These are phyloP conservation scores for Neoseiulus cucumeris DNA, from an alignment of 1,140 invertebrate species.

Conservation along the genomic window DNA sequence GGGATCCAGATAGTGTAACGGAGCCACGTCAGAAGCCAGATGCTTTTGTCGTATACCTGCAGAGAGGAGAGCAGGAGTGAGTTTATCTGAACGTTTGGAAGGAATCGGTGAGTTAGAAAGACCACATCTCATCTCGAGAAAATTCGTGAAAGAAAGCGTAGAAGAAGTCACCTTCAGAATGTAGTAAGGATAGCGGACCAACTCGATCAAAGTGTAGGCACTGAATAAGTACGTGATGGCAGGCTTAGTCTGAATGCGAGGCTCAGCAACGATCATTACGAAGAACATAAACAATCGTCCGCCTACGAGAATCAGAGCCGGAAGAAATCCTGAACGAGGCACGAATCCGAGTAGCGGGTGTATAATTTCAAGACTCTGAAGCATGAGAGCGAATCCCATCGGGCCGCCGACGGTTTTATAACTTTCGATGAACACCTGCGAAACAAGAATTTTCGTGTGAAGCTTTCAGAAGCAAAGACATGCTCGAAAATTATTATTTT, in stretches of 20 bases:
- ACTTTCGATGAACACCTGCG: slow-evolving; percentile 44
- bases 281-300: slow-evolving; percentile 62
- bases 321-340: slow-evolving; percentile 38
- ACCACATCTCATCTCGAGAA: slow-evolving; percentile 5
- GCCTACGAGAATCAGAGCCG: slow-evolving; percentile 36
- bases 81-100: slow-evolving; percentile 33
- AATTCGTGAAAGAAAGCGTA: slow-evolving; percentile 5
- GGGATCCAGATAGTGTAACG: slow-evolving; percentile 81
- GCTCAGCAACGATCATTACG: slow-evolving; percentile 57
- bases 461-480: no score
- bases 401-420: slow-evolving; percentile 54
- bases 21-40: slow-evolving; percentile 65
- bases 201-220: slow-evolving; percentile 55
- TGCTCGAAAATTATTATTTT: no score
- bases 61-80: slow-evolving; percentile 71
- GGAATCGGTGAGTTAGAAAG: no score
- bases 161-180: slow-evolving; percentile 33
- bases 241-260: slow-evolving; percentile 61
- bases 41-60: slow-evolving; percentile 48
- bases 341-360: slow-evolving; percentile 74
- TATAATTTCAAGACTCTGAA: slow-evolving; percentile 68
- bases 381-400: slow-evolving; percentile 56
- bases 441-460: slow-evolving; percentile 20
- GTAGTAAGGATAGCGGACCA: slow-evolving; percentile 30
- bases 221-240: slow-evolving; percentile 67